Conservation (phyloP, 1,140 invertebrate genomes). For the Drosophila subobscura region DNA sequence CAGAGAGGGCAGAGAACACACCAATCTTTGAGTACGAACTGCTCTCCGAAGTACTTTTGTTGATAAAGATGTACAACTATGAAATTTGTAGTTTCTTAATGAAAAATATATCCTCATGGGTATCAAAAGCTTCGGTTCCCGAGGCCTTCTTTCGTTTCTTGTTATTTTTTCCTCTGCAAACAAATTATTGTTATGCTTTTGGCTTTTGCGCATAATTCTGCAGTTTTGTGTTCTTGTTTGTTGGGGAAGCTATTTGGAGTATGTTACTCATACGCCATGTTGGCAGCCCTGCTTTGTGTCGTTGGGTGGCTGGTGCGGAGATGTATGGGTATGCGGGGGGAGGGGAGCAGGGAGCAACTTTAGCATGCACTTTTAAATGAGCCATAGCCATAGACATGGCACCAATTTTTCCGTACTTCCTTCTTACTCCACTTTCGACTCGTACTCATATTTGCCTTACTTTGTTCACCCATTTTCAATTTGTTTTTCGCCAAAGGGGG, state of each 20-base stretch:
- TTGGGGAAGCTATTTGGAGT: constrained; percentile 66
- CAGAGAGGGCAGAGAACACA: too few relatives aligned
- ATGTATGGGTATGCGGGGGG: too few relatives aligned
- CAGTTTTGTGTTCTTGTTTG: constrained; percentile 56
- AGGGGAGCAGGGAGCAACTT: constrained; percentile 6
- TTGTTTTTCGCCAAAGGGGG: constrained; percentile 51
- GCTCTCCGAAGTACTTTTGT: too few relatives aligned
- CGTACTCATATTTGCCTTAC: constrained; percentile 29
- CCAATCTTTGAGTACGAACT: too few relatives aligned
- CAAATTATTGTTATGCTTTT: constrained; percentile 80
- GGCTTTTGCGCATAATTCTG: constrained; percentile 79
- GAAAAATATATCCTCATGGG: too few relatives aligned
- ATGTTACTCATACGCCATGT: constrained; percentile 77
- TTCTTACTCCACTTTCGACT: constrained; percentile 9
- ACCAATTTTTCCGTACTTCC: constrained; percentile 34
- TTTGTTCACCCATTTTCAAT: constrained; percentile 68
- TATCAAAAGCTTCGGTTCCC: not conserved
- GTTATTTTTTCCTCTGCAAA: constrained; percentile 49
- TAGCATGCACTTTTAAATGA: constrained; percentile 71
- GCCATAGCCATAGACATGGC: constrained; percentile 64
- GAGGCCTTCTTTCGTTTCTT: not conserved
- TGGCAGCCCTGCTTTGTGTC: not conserved
- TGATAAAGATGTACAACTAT: too few relatives aligned
- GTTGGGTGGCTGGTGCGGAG: too few relatives aligned
- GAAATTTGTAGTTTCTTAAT: too few relatives aligned